Percentiles rank a stretch among this genome's conserved stretches.
Conservation (phyloP, 1,140 invertebrate genomes). For the Zaprionus kolodkinae region DNA sequence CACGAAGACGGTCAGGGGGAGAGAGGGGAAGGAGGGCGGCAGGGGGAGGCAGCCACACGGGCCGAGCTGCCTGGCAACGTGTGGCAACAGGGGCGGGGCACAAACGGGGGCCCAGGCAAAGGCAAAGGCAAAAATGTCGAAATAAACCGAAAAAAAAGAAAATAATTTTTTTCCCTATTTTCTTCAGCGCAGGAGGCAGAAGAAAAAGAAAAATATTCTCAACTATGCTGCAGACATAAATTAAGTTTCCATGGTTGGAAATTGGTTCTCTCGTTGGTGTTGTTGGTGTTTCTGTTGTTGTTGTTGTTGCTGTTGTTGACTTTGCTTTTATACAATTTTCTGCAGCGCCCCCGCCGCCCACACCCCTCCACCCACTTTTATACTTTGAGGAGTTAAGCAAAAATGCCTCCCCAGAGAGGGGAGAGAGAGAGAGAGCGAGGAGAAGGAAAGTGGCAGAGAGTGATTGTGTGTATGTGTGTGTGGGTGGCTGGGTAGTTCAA, state of each 20-base stretch:
- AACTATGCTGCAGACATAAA: constrained; percentile 84
- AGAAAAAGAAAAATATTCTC: constrained; percentile 84
- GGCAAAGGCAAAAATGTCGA: constrained; percentile 58
- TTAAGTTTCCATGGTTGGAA: constrained; percentile 84
- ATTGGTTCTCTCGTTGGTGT: constrained; percentile 70
- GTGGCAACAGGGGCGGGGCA: background rate
- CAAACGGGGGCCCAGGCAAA: constrained; percentile 39
- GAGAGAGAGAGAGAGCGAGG: background rate
- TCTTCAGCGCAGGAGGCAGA: constrained; percentile 58
- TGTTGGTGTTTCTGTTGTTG: constrained; percentile 40
- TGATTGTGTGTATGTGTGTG: constrained; percentile 30
- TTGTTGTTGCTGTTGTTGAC: constrained; percentile 66
- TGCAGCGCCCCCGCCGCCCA: constrained; percentile 20
- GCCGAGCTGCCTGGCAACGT: constrained; percentile 23
- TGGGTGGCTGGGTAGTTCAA: background rate
- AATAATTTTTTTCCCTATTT: constrained; percentile 72
- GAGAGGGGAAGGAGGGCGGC: background rate
- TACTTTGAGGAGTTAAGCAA: constrained; percentile 78
- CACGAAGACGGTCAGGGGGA: constrained; percentile 36
- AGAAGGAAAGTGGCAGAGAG: background rate
- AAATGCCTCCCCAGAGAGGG: constrained; percentile 65
- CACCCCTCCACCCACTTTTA: constrained; percentile 30
- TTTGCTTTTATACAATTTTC: constrained; percentile 81
- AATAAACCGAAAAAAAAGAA: constrained; percentile 68
- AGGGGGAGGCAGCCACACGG: background rate